Evolutionary conservation across 1,140 invertebrate species (phyloP).

Genomic region (Teleogryllus occipitalis): DNA sequence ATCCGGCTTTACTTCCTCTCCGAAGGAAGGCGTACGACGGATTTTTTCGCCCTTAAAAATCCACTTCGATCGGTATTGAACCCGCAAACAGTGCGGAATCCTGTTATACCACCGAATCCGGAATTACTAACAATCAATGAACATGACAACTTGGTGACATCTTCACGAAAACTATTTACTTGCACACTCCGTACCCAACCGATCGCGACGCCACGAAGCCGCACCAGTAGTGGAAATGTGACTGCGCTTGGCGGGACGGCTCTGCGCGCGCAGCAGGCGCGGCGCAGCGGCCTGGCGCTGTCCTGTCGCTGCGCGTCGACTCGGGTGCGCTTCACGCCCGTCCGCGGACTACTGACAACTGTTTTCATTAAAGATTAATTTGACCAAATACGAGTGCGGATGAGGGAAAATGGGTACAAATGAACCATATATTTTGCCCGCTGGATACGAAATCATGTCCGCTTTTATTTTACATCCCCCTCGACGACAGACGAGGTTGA

Average conservation of each 20-base stretch:
- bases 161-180: too few relatives aligned
- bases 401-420: conserved; percentile 1
- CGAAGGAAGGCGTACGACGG: too few relatives aligned
- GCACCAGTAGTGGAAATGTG: too few relatives aligned
- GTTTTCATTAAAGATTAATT: conserved; percentile 6
- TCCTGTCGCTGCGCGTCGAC: neutral
- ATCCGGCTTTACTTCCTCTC: too few relatives aligned
- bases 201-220: too few relatives aligned
- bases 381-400: neutral
- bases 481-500: neutral
- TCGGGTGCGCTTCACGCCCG: neutral
- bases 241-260: neutral
- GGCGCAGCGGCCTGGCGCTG: neutral
- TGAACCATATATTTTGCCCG: conserved; percentile 4
- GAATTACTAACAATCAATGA: too few relatives aligned
- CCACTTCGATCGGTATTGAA: too few relatives aligned
- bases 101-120: too few relatives aligned
- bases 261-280: neutral
- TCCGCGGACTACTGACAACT: neutral
- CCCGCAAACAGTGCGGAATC: too few relatives aligned
- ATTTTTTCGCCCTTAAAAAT: too few relatives aligned
- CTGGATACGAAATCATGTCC: neutral
- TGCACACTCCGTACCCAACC: too few relatives aligned
- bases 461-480: conserved; percentile 4
- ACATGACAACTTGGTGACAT: too few relatives aligned